phyloP scores from a whole-genome alignment of 2,113 vertebrate species.

The Nansenia antarctica region DNA sequence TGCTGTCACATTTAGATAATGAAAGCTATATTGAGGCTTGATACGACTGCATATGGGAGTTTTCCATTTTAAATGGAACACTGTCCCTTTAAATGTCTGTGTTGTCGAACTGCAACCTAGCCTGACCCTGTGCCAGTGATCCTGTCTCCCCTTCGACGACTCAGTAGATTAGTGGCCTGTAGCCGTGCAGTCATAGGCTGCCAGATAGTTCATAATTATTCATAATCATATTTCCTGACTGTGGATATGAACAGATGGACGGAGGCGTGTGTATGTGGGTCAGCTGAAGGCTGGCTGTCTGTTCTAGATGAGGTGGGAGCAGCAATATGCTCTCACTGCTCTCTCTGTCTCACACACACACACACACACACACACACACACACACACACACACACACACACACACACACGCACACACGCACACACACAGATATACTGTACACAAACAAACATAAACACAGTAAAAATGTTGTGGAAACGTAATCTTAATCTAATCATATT shows the following conservation, averaged over 20 bases:
- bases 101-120: too few relatives aligned
- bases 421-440: too few relatives aligned
- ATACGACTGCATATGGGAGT: too few relatives aligned
- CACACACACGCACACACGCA: neutral
- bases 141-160: conserved; percentile 30
- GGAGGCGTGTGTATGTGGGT: conserved; percentile 48
- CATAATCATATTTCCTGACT: conserved; percentile 66
- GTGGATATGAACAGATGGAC: conserved; percentile 20
- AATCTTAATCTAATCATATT: neutral
- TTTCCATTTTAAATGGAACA: too few relatives aligned
- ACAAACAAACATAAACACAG: neutral
- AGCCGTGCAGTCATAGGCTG: conserved; percentile 16
- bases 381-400: too few relatives aligned
- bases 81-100: too few relatives aligned
- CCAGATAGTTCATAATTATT: conserved; percentile 64
- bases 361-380: neutral
- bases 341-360: too few relatives aligned
- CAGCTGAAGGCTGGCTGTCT: neutral
- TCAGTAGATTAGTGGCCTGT: conserved; percentile 19
- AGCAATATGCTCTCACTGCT: conserved; percentile 14
- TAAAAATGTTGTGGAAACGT: neutral
- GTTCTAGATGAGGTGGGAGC: neutral
- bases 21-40: too few relatives aligned
- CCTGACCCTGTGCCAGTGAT: conserved; percentile 23
- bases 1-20: too few relatives aligned